Base-by-base conservation (phyloP, 2,888 invertebrate genomes). In the Sarcophaga subvicina region DNA sequence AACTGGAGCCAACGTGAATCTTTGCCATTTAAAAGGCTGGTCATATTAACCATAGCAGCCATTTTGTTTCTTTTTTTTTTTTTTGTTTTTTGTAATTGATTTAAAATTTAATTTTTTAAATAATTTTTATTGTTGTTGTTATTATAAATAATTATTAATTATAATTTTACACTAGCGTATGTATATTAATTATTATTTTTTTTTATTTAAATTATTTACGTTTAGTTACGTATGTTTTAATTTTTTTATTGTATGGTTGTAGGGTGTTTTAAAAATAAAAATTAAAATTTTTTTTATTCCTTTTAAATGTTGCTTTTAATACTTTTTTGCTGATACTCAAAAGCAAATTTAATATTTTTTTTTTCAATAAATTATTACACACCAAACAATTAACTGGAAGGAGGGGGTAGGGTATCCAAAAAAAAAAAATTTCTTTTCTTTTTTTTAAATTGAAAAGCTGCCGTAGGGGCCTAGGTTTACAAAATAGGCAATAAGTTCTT, bases 1-100 rank as follows among this genome's bases (percentile, higher is more conserved):
- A 99, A 96, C 94, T 99, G 99, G 93, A 99, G 96, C 99, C 99
- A 99, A 94, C 99, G 97, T 91, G 99, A 99, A 95, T 99, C 99
- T 95, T 99, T 99, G 93, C 98, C 98, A 95, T 98, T 98, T 93
- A 98, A 96, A 93, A 98, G 96, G 95, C 98, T 98, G 95, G 98
- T 98, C 97, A 98, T 97, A 95, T 97, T 98, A 94, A 98, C 98
- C 97, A 98, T 98, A 94, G 97, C 97, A 96, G 95, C 95, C 95
- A 95, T 95, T 89, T 91, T 88, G 60, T 77, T 54, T 17, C 49
- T 71, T 64, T 85, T 80, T 88, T 80, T 89, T 63, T 88, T 73
- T 85, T 87, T 82, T 69, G 2, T 37, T 76, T 47, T 75, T 76
- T 79, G 67, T 83, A 72, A 70, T 81, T 82, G 27, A 54, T 45